Evolutionary conservation across 2,113 vertebrate species (phyloP).

Genomic region (Vombatus ursinus): DNA sequence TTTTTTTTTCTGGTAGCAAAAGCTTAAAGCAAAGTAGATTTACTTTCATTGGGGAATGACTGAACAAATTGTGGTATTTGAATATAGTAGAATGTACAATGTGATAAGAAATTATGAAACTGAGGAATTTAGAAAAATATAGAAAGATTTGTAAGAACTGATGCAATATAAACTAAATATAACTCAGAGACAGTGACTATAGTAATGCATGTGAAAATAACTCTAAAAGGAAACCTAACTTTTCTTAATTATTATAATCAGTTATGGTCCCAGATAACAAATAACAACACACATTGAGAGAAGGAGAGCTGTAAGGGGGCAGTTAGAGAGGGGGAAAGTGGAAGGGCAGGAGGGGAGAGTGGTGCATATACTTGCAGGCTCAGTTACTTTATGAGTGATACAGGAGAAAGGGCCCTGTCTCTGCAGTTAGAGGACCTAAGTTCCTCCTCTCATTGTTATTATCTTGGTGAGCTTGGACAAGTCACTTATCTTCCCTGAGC

Average conservation of each 20-base stretch:
- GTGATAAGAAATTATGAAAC: not conserved
- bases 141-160: not conserved
- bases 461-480: not conserved
- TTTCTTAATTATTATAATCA: not conserved
- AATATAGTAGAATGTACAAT: not conserved
- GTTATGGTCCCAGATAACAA: not conserved
- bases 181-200: not conserved
- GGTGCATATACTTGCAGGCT: not conserved
- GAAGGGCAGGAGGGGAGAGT: not conserved
- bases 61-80: not conserved
- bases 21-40: not conserved
- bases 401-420: not conserved
- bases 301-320: not conserved
- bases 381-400: not conserved
- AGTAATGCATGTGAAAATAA: not conserved
- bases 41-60: not conserved
- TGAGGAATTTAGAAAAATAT: not conserved
- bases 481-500: not conserved
- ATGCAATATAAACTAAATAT: not conserved
- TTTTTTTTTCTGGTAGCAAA: not conserved
- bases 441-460: not conserved
- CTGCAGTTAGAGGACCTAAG: not conserved
- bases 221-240: not conserved
- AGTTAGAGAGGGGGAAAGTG: not conserved
- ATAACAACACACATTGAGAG: not conserved